A percentile compares a stretch with the other conserved stretches of the same genome.
These are phyloP conservation scores for Adela reaumurella DNA, from an alignment of 2,888 invertebrate species.

Conservation along the genomic window DNA sequence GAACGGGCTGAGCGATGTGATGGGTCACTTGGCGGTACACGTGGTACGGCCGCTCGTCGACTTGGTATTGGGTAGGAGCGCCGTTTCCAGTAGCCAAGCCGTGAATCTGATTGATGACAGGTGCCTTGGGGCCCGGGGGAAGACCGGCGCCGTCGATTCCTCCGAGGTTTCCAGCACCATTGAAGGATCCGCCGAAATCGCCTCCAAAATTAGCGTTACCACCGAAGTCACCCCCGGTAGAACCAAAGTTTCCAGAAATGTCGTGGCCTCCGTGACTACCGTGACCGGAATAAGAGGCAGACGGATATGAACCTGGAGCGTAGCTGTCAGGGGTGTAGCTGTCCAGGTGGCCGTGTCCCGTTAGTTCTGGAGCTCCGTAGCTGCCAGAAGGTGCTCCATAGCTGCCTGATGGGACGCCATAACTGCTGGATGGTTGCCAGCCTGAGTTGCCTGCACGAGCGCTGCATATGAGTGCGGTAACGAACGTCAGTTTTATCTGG, in stretches of 20 bases:
- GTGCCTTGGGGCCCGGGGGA: slow-evolving; percentile 30
- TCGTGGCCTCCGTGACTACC: slow-evolving; percentile 6
- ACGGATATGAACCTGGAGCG: slow-evolving; percentile 39
- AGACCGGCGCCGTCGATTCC: slow-evolving; percentile 20
- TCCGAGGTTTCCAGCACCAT: slow-evolving; percentile 10
- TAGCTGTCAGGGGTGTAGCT: slow-evolving; percentile 44
- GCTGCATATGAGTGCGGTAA: slow-evolving; percentile 41
- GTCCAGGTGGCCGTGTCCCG: background rate
- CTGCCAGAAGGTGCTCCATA: background rate
- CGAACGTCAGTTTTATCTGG: slow-evolving; percentile 40
- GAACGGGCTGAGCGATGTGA: slow-evolving; percentile 54
- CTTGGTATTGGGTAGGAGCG: slow-evolving; percentile 36
- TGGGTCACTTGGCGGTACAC: slow-evolving; percentile 46
- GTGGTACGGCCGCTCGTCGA: slow-evolving; percentile 39
- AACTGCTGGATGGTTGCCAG: background rate
- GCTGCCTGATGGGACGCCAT: background rate
- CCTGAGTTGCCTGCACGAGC: slow-evolving; percentile 24
- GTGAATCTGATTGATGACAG: slow-evolving; percentile 41
- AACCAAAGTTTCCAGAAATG: background rate
- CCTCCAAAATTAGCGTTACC: background rate
- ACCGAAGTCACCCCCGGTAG: background rate
- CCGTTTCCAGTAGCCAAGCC: slow-evolving; percentile 38
- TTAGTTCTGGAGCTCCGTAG: background rate
- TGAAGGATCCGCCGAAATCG: slow-evolving; percentile 3
- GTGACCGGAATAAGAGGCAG: slow-evolving; percentile 30